Base-by-base conservation (phyloP, 2,888 invertebrate genomes). In the Callyntrura guangdongensis region DNA sequence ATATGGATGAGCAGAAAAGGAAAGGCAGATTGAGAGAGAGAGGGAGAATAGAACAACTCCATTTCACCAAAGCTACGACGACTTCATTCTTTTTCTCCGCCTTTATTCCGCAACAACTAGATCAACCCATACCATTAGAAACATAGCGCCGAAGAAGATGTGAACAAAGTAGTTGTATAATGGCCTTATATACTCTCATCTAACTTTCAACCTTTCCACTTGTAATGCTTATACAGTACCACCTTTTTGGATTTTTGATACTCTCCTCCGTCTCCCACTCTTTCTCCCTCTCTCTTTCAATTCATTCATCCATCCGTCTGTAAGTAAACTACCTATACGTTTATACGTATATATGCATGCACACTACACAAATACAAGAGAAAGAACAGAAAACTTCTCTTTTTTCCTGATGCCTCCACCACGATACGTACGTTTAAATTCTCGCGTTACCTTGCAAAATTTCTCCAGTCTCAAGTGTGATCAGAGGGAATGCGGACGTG, bases 361-460 rank as follows among this genome's bases (percentile, higher is more conserved):
- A 53, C 53, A 77, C 49, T 25, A 11, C 59, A 81, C 36, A 81
- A 81, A 61, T 61, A 61, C 59, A 61, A 8, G 36, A 36, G 61
- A 81, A 81, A 36, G 61, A 81, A 81, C 27, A 27, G 11, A 14
- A 20, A 8, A 14, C 12, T 36, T 36, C 17, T 47, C 2, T 45
- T 36, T 20, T 22, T 49, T 74, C 22, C 25, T 36, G 36, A 14
- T 17, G n/a, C 25, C 25, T 67, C 49, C 12, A 14, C 36, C 17
- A 6, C 12, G 12, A 64, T 64, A 64, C 74, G 11, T 25, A 74
- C 59, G 86, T 77, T 86, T 86, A 86, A 86, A 86, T 86, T 61
- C 77, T 47, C 20, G 61, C 17, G 86, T 64, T 86, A 74, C 86
- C 86, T 86, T 86, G 36, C 86, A 45, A 77, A 77, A 77, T 86